These are phyloP conservation scores for Psittacus erithacus DNA, from an alignment of 2,113 vertebrate genomes.

Conservation along the genomic window DNA sequence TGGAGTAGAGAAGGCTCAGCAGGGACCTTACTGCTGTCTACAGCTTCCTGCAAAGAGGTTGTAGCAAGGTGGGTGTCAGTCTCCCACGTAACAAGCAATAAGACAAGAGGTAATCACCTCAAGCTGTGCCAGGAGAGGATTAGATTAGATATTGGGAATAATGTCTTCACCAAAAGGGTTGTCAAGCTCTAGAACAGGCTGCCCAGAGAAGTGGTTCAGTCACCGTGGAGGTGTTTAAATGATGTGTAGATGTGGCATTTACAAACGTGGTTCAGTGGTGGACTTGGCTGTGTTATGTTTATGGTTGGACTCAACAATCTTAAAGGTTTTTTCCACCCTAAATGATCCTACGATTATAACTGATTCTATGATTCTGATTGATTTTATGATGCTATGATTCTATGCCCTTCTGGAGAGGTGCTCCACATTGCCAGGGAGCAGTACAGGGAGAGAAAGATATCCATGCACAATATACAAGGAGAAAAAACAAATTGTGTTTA, in stretches of 20 bases:
- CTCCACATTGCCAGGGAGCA: fast-evolving
- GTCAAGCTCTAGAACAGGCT: neutral
- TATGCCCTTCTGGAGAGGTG: neutral
- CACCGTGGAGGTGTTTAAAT: neutral
- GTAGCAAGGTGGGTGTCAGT: fast-evolving
- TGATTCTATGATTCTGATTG: neutral
- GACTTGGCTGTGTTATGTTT: neutral
- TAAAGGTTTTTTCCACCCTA: neutral
- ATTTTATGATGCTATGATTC: neutral
- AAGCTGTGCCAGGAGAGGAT: neutral
- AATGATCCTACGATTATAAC: neutral
- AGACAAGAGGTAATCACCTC: neutral
- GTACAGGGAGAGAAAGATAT: neutral
- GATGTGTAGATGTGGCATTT: fast-evolving
- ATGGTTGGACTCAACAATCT: fast-evolving
- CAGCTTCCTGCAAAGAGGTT: neutral
- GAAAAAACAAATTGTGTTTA: neutral
- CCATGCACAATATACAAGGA: neutral
- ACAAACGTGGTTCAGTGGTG: neutral
- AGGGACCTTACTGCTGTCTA: fast-evolving
- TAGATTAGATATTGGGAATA: neutral
- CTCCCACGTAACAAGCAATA: neutral
- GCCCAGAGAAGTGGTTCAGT: neutral
- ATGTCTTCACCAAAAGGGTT: fast-evolving
- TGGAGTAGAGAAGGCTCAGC: neutral